Percentiles rank a stretch among this genome's conserved stretches.
These are phyloP conservation scores for Hoplostethus mediterraneus DNA, from an alignment of 2,797 vertebrate species.

Conservation along the genomic window DNA sequence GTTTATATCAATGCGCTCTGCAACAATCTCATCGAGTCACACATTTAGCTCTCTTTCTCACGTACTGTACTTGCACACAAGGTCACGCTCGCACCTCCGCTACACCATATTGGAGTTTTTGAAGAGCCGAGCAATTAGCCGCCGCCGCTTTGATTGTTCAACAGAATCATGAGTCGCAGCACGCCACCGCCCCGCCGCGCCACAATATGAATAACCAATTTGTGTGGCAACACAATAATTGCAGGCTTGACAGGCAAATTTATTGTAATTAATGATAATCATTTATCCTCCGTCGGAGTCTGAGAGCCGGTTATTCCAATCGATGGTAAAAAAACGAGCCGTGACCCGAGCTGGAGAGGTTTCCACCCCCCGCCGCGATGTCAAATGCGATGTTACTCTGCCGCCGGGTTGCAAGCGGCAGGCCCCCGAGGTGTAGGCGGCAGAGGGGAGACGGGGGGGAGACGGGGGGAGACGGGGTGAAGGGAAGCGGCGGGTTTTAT, in stretches of 20 bases:
- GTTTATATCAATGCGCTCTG: background rate
- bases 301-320: conserved; percentile 77
- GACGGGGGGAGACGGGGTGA: background rate
- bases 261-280: conserved; percentile 90
- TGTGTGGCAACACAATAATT: conserved; percentile 88
- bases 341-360: conserved; percentile 68
- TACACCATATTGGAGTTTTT: conserved; percentile 12
- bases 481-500: background rate
- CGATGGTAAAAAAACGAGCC: conserved; percentile 78
- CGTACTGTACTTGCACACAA: background rate
- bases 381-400: conserved; percentile 38
- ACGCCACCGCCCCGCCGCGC: conserved; percentile 71
- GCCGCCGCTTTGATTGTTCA: conserved; percentile 77
- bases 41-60: background rate
- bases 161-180: conserved; percentile 83
- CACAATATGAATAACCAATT: conserved; percentile 80
- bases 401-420: background rate
- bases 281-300: conserved; percentile 80
- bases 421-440: background rate
- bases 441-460: too few species aligned
- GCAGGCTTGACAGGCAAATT: conserved; percentile 84
- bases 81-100: background rate
- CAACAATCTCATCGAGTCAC: conserved; percentile 16
- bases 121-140: conserved; percentile 57
- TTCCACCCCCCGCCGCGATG: conserved; percentile 27